Percentiles rank a stretch among this genome's conserved stretches.
Evolutionary conservation across 2,888 invertebrate genomes (phyloP).

Genomic region (Drosophila paranaensis): DNA sequence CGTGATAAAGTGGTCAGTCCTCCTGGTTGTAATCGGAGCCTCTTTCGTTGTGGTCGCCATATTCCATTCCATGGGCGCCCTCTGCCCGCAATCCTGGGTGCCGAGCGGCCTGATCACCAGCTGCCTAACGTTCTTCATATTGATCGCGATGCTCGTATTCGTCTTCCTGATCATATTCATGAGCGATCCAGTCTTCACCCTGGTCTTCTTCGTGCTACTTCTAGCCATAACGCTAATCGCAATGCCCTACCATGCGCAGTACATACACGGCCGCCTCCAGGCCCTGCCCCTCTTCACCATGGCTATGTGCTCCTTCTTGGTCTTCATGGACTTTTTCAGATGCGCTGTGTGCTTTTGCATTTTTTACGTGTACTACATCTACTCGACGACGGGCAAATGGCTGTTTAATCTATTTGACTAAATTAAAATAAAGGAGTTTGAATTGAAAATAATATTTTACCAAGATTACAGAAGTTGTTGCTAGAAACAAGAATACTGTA

Average conservation of each 20-base stretch:
- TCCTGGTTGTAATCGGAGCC: background rate
- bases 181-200: background rate
- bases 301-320: slow-evolving; percentile 14
- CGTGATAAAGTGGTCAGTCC: accelerated
- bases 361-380: slow-evolving; percentile 3
- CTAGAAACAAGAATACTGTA: too few species aligned
- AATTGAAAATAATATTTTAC: too few species aligned
- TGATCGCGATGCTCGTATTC: slow-evolving; percentile 13
- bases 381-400: background rate
- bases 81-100: slow-evolving; percentile 7
- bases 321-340: slow-evolving; percentile 33
- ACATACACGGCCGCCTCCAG: slow-evolving; percentile 29
- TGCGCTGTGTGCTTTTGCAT: background rate
- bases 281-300: slow-evolving; percentile 27
- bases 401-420: too few species aligned
- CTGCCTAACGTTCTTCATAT: background rate
- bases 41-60: background rate
- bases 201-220: slow-evolving; percentile 19
- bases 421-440: too few species aligned
- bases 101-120: slow-evolving; percentile 22
- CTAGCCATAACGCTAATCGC: background rate
- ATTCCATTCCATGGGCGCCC: slow-evolving; percentile 32
- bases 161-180: slow-evolving; percentile 25
- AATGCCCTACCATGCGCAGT: slow-evolving; percentile 23
- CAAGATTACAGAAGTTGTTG: too few species aligned